Evolutionary conservation across 2,113 vertebrate genomes (phyloP).

Genomic region (Etheostoma cragini): DNA sequence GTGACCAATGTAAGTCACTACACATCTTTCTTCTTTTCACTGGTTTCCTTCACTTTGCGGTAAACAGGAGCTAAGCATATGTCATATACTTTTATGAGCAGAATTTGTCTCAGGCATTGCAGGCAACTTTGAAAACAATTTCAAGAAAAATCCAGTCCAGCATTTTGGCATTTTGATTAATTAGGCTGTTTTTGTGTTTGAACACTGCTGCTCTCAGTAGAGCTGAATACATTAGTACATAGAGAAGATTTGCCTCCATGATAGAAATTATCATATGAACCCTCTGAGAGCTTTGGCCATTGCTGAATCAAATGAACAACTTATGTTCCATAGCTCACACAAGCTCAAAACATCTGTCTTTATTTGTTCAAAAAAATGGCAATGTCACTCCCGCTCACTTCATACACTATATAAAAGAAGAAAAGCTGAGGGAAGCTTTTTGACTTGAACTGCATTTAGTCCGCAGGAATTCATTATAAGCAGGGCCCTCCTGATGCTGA

Average conservation of each 20-base stretch:
- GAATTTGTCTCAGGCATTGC: background rate
- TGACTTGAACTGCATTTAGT: conserved; percentile 14
- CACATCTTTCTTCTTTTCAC: background rate
- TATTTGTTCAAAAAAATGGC: background rate
- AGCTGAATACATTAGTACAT: conserved; percentile 9
- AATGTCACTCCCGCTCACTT: background rate
- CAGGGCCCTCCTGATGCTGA: background rate
- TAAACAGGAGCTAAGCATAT: background rate
- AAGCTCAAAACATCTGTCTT: background rate
- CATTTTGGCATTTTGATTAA: background rate
- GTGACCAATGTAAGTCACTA: conserved; percentile 89
- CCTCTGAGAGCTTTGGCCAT: background rate
- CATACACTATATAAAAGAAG: background rate
- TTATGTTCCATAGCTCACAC: background rate
- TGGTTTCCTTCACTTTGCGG: background rate
- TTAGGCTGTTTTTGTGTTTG: conserved; percentile 1
- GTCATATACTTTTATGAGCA: background rate
- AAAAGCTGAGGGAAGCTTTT: conserved; percentile 27
- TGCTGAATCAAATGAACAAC: background rate
- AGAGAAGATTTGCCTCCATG: background rate
- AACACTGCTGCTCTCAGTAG: background rate
- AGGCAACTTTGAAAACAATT: background rate
- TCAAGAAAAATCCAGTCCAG: background rate
- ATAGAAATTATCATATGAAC: background rate
- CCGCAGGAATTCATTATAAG: conserved; percentile 26